A percentile compares a stretch with the other conserved stretches of the same genome.
These are phyloP conservation scores for Aphaenogaster rudis DNA, from an alignment of 1,140 invertebrate genomes.

Conservation along the genomic window DNA sequence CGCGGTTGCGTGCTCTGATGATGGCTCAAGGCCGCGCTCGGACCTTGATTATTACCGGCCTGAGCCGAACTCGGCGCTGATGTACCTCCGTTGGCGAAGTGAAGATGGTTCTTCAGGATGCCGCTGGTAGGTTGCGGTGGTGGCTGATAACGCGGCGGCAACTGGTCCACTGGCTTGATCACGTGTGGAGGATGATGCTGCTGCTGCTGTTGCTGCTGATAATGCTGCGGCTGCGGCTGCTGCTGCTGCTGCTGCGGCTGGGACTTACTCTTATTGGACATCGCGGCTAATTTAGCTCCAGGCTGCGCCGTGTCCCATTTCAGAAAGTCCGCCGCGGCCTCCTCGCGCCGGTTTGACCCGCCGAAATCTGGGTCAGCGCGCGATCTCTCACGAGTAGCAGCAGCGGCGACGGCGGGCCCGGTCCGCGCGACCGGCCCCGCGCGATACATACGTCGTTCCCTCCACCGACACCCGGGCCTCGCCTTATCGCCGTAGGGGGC, in stretches of 20 bases:
- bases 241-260: constrained; percentile 81
- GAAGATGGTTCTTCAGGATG: constrained; percentile 87
- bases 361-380: constrained; percentile 81
- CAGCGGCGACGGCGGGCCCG: constrained; percentile 23
- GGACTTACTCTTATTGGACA: constrained; percentile 86
- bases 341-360: constrained; percentile 74
- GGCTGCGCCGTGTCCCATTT: constrained; percentile 84
- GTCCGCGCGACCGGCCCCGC: constrained; percentile 45
- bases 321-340: constrained; percentile 79
- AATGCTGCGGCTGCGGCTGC: constrained; percentile 70
- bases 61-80: constrained; percentile 80
- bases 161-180: constrained; percentile 80
- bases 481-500: constrained; percentile 53
- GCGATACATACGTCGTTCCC: constrained; percentile 50
- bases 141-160: constrained; percentile 90
- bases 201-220: constrained; percentile 68
- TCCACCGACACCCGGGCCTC: constrained; percentile 46
- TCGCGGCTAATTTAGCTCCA: constrained; percentile 84
- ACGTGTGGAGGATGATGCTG: constrained; percentile 75
- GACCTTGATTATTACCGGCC: constrained; percentile 71
- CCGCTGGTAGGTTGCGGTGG: constrained; percentile 88
- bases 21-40: constrained; percentile 80
- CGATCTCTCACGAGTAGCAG: constrained; percentile 48
- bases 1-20: constrained; percentile 81
- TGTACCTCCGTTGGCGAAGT: constrained; percentile 78